Evolutionary conservation across 2,113 vertebrate species (phyloP), one percentile per base, ranked within the genome.

Genomic region (Turnix velox): DNA sequence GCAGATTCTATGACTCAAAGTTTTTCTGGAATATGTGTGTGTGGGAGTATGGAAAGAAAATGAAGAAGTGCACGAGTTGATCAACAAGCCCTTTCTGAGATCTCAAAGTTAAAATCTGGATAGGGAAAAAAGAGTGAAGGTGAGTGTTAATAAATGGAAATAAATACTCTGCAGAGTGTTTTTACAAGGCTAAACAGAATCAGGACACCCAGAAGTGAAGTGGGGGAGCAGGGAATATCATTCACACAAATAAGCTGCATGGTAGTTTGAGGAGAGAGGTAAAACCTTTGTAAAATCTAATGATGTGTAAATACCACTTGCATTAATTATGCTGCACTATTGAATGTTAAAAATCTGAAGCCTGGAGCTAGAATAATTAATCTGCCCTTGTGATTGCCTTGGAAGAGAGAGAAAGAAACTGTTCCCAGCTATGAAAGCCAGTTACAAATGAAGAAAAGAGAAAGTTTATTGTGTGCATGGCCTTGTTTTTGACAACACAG

Each of bases 241-340:
- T 66, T 90, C 73, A 90, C 83, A 80, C 30, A 90, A 92, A 93
- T 92, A 87, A 77, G 61, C 52, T 83, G 20, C 48, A 75, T 84
- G 33, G 87, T 85, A 91, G 82, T 83, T 94, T 92, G 74, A 96
- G 80, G 87, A 97, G 63, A 92, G 73, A 84, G 63, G 79, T 92
- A 90, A 96, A 95, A 95, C 92, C 93, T 95, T 96, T 93, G 86
- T 91, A 90, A 96, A 96, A 94, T 94, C 84, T 94, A 94, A 96
- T 91, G 94, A 96, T 88, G 94, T 96, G 93, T 94, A 96, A 96
- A 96, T 96, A 96, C 92, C 92, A 96, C 88, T 85, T 94, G 94
- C 69, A 94, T 97, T 97, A 96, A 97, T 97, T 96, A 96, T 88
- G 62, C 63, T 33, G 52, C 68, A 59, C 48, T 89, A 83, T 43